Evolutionary conservation across 23 tunicate genomes (phyloP).

Genomic region (Ascidia mentula): DNA sequence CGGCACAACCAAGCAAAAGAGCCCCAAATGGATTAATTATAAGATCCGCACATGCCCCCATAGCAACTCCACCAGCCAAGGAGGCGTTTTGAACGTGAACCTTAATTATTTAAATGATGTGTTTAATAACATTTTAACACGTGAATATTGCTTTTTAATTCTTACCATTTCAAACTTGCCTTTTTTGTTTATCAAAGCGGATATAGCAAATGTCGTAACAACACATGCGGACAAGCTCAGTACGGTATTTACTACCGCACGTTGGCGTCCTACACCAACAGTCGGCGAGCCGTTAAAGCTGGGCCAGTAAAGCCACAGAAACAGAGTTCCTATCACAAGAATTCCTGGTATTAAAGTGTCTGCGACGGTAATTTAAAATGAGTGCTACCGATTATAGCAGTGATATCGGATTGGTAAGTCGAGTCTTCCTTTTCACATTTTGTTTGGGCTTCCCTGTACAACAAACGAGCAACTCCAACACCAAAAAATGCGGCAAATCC

Average conservation of each 20-base stretch:
- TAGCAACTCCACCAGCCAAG: conserved; percentile 95
- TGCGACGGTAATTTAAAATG: neutral
- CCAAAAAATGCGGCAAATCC: conserved; percentile 79
- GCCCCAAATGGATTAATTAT: conserved; percentile 89
- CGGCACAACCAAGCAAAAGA: conserved; percentile 66
- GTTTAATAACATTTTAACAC: neutral
- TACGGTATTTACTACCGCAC: conserved; percentile 93
- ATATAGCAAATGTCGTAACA: conserved; percentile 78
- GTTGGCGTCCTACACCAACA: conserved; percentile 87
- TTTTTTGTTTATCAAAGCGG: conserved; percentile 63
- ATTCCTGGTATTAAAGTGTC: neutral
- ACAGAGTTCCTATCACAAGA: conserved; percentile 65
- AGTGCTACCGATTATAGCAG: conserved; percentile 54
- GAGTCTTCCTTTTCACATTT: conserved; percentile 50
- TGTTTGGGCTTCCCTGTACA: conserved; percentile 36
- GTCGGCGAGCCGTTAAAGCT: conserved; percentile 98
- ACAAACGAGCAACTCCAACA: conserved; percentile 44
- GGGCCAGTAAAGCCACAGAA: conserved; percentile 99
- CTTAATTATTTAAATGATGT: conserved; percentile 9
- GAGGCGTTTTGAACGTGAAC: conserved; percentile 99
- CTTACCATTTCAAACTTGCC: conserved; percentile 86
- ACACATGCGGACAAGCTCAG: conserved; percentile 82
- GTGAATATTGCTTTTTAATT: neutral
- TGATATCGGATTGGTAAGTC: conserved; percentile 62
- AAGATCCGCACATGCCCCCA: conserved; percentile 91